Base-by-base conservation (phyloP, 2,888 invertebrate genomes). In the Pyrocoelia pectoralis region DNA sequence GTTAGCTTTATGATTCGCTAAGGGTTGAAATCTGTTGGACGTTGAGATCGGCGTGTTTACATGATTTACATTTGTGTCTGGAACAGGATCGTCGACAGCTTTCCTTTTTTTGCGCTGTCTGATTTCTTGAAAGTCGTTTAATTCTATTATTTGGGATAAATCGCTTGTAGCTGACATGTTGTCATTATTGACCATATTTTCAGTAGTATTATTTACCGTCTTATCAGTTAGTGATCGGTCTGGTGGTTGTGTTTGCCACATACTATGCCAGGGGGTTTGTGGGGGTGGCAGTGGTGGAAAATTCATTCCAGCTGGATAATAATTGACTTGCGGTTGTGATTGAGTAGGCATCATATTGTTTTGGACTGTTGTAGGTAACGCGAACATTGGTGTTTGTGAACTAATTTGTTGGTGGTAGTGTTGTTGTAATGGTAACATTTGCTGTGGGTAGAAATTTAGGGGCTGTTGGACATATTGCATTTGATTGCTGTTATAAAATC, bases 131-230 rank as follows among this genome's bases (percentile, higher is more conserved):
- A 50, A 50, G n/a, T 50, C 28, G 28, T 50, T 50, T 8, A 50
- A 6, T 24, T 24, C 28, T 50, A 50, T 50, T 50, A 28, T 50
- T 50, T 50, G 28, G n/a, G n/a, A n/a, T n/a, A 50, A 13, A 50
- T 50, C 1, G 19, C 50, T 50, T 50, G 28, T 50, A 50, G 28
- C 14, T 50, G 19, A 28, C 24, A 50, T 50, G 28, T 50, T 28
- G 50, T 50, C 28, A 24, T 50, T 14, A 12, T 24, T 50, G 28
- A 12, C 28, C 50, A 28, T 28, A 50, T 50, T 50, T 50, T 50
- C 50, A 24, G 50, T 50, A 50, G 13, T 12, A 50, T 50, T 50
- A 50, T 50, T 50, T 50, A 50, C 12, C 50, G 28, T 50, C 19
- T 8, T 3, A 38, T 38, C 38, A 9, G 24, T 24, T 24, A 5